Evolutionary conservation across 2,888 invertebrate genomes (phyloP).

Genomic region (Caenorhabditis plicata): DNA sequence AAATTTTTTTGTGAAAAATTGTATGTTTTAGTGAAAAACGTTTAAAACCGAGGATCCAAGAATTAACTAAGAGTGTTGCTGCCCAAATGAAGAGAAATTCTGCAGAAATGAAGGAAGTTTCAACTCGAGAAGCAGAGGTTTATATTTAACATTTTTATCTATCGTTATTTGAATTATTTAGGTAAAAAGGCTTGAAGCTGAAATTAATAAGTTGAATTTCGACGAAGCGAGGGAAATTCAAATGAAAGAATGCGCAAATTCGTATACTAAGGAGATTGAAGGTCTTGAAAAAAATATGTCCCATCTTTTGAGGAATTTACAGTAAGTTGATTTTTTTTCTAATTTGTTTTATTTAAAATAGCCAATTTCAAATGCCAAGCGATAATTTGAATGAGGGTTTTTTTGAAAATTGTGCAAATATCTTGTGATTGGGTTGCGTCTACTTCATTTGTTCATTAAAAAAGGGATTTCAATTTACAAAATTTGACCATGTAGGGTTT

Average conservation of each 20-base stretch:
- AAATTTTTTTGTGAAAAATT: not conserved
- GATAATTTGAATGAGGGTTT: not conserved
- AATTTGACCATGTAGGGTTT: too few relatives aligned
- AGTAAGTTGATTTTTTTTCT: too few relatives aligned
- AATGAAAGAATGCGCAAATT: not conserved
- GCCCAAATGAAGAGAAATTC: constrained; percentile 12
- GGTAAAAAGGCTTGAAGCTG: constrained; percentile 38
- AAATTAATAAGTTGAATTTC: constrained; percentile 25
- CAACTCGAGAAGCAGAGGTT: constrained; percentile 47
- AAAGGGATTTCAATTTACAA: too few relatives aligned
- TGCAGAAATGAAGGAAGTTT: constrained; percentile 19
- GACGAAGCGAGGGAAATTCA: constrained; percentile 12
- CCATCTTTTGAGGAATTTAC: too few relatives aligned
- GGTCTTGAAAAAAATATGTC: not conserved
- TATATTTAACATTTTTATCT: too few relatives aligned
- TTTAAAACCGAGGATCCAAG: not conserved
- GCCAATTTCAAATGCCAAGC: not conserved
- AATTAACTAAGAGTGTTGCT: constrained; percentile 24
- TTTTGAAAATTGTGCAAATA: not conserved
- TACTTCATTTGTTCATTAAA: too few relatives aligned
- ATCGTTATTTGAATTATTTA: constrained; percentile 70
- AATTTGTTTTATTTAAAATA: too few relatives aligned
- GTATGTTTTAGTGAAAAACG: constrained; percentile 1
- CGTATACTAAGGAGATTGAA: not conserved
- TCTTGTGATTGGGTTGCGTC: too few relatives aligned